Base-by-base conservation (phyloP, 37 sponge, comb jelly and placozoan genomes). In the Agelas oroides region DNA sequence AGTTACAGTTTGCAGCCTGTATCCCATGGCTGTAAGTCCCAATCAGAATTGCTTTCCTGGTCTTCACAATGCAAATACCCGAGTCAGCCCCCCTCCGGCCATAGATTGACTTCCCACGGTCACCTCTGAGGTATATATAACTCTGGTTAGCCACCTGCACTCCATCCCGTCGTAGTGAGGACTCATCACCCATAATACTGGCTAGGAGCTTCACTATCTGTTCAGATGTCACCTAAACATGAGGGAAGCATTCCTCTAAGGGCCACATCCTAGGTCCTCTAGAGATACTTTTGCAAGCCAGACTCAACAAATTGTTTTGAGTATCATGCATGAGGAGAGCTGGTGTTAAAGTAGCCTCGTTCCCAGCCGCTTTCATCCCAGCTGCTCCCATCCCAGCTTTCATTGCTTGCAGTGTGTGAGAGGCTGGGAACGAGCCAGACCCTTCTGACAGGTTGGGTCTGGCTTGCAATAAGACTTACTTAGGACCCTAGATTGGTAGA, bases 21-120 rank as follows among this genome's bases (percentile, higher is more conserved):
- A 94, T 84, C 3, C 95, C 95, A 46, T 77, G 36, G 21, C 68
- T 82, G 53, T 88, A 94, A 2, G 81, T 87, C 14, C 92, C 95
- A 35, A 94, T 65, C 21, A 90, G 63, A 1, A 94, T 31, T 23
- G 82, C 86, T 37, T 79, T 79, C 28, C 41, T 74, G 28, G 92
- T 71, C 72, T 86, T 90, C 54, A 91, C 80, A 34, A 87, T 65
- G 52, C 88, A 90, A 15, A 94, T 55, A 0, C 95, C 95, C 34
- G 85, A 53, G 61, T 91, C 83, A 15, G 80, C 70, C 31, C 81
- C 86, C 53, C 58, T 90, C 0, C 89, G 65, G 18, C 95, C 95
- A 76, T 76, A 84, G 1, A 91, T 37, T 11, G 82, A 84, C 19
- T 70, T 31, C 28, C 79, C 94, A 41, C 73, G 82, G 23, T 73